Evolutionary conservation across 2,113 vertebrate genomes (phyloP).

Genomic region (Haemorhous mexicanus): DNA sequence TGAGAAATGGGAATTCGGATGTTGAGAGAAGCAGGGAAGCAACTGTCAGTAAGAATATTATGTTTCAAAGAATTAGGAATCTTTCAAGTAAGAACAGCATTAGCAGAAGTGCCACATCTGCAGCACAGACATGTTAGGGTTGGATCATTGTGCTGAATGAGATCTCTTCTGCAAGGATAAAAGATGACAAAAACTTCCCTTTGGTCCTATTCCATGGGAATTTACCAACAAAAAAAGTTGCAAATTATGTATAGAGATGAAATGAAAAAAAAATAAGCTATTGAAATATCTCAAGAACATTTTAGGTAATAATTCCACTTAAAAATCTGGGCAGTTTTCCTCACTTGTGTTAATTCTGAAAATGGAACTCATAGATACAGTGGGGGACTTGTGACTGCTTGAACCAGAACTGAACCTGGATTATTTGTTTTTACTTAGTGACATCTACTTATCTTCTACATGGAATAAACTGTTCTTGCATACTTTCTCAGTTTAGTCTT

Average conservation of each 20-base stretch:
- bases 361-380: neutral
- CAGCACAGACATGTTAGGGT: neutral
- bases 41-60: neutral
- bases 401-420: neutral
- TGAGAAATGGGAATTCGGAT: neutral
- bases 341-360: neutral
- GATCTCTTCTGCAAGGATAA: neutral
- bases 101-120: neutral
- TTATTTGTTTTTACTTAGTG: neutral
- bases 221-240: neutral
- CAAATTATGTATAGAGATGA: neutral
- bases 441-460: neutral
- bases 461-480: neutral
- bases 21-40: neutral
- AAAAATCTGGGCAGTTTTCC: neutral
- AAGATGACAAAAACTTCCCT: neutral
- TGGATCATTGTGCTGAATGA: rapidly evolving
- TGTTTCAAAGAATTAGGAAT: neutral
- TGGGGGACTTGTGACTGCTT: neutral
- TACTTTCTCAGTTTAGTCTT: neutral
- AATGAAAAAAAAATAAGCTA: neutral
- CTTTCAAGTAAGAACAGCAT: neutral
- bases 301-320: neutral
- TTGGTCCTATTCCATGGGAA: neutral
- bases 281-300: neutral